A percentile compares a stretch with the other conserved stretches of the same genome.
Conservation (phyloP, 2,888 invertebrate species). For the Epinotia brunnichana region DNA sequence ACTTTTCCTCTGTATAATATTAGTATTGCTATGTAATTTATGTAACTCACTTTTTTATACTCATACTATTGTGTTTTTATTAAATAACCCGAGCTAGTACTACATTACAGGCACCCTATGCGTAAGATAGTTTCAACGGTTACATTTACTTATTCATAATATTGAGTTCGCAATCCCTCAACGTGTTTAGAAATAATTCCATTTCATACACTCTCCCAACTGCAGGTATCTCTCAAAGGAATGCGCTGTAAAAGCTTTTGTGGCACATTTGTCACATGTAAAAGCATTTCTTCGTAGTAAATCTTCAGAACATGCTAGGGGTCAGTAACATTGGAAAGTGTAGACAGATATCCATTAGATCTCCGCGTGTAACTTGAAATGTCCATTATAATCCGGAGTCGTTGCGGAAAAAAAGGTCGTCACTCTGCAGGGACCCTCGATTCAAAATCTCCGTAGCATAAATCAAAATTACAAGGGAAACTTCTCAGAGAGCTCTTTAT, state of each 20-base stretch:
- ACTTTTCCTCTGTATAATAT: no score
- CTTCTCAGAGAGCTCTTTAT: constrained; percentile 59
- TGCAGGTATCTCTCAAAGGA: constrained; percentile 3
- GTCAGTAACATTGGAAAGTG: constrained; percentile 12
- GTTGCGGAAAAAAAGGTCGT: constrained; percentile 62
- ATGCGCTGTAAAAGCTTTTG: constrained; percentile 15
- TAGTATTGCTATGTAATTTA: no score
- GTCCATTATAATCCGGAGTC: constrained; percentile 59
- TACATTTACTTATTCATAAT: background rate
- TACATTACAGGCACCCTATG: background rate
- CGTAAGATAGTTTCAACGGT: background rate
- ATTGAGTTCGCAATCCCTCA: background rate
- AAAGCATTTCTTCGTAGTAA: constrained; percentile 10
- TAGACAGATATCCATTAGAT: constrained; percentile 54
- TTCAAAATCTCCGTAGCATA: constrained; percentile 61
- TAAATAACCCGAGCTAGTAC: no score
- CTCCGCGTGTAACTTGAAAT: constrained; percentile 51
- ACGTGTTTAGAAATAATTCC: background rate
- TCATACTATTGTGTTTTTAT: no score
- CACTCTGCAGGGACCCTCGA: constrained; percentile 56
- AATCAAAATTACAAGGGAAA: constrained; percentile 75
- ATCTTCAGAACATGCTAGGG: background rate
- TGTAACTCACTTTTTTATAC: no score
- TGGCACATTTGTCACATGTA: constrained; percentile 7
- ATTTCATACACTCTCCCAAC: background rate